A percentile compares a stretch with the other conserved stretches of the same genome.
Evolutionary conservation across 2,797 vertebrate genomes (phyloP).

Genomic region (Acanthis flammea): DNA sequence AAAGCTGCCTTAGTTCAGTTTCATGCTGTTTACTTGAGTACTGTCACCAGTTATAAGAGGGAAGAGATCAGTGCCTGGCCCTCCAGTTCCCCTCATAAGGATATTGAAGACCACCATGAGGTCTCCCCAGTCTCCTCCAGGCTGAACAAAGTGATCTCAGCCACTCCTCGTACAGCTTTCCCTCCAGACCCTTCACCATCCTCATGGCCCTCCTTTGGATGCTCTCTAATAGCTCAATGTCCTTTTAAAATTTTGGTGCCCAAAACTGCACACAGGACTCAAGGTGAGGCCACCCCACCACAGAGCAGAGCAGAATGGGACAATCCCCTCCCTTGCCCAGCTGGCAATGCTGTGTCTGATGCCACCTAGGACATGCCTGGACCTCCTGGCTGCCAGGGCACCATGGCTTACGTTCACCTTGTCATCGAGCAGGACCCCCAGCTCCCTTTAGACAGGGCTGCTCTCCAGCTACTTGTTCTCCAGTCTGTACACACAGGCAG

Average conservation of each 20-base stretch:
- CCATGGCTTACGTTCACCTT: not conserved
- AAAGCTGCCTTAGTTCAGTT: not conserved
- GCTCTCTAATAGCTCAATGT: not conserved
- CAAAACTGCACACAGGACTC: not conserved
- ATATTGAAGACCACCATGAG: not conserved
- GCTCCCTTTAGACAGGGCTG: not conserved
- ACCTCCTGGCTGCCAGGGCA: not conserved
- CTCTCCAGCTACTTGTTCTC: not conserved
- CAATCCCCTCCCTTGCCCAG: fast-evolving
- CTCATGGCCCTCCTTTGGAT: not conserved
- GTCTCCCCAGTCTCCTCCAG: not conserved
- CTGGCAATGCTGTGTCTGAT: fast-evolving
- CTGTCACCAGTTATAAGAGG: not conserved
- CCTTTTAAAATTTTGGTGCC: not conserved
- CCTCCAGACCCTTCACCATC: not conserved
- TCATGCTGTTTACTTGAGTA: not conserved
- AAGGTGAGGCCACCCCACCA: fast-evolving
- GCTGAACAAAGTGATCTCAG: not conserved
- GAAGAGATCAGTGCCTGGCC: not conserved
- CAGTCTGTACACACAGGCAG: not conserved
- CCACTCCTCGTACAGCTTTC: fast-evolving
- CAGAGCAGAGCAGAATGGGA: fast-evolving
- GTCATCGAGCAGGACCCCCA: fast-evolving
- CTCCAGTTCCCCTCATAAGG: not conserved
- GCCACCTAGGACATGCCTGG: fast-evolving